Evolutionary conservation across 2,113 vertebrate genomes (phyloP), one percentile per base, ranked within the genome.

Genomic region (Hemibagrus wyckioides): DNA sequence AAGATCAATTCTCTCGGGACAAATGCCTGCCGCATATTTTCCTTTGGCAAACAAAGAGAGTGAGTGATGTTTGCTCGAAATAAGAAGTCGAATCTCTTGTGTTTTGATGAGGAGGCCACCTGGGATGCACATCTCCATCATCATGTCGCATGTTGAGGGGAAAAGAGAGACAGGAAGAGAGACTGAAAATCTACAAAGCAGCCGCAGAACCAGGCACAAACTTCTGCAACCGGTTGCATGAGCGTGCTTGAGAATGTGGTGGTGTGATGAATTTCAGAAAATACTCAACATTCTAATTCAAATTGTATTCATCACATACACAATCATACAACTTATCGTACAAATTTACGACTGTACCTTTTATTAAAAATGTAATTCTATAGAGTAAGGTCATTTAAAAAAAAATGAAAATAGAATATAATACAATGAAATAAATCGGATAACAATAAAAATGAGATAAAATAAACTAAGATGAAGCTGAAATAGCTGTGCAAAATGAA

Each of bases 81-180:
- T 93, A 94, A 95, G 93, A 93, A 93, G 92, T 48, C 83, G 84
- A 86, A 90, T 93, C 92, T 91, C 91, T 90, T 94, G 93, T 94
- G 94, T 95, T 94, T 94, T 95, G 95, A 96, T 95, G 94, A 94
- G 93, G 86, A 92, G 94, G 93, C 94, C 94, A 95, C 94, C 94
- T 95, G 94, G 94, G 95, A 94, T 92, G 94, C 82, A 88, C 91
- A 92, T 92, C 91, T 95, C 94, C 92, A 90, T 95, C 94, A 94
- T 93, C 93, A 92, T 91, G 81, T 88, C 84, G 80, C 61, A 88
- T 73, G 89, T 77, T 90, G 63, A 88, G 89, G 83, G 83, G n/a
- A 82, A 82, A 67, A 82, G 80, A 85, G 65, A 86, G 82, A 57
- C 86, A 83, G 80, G 67, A 17, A 77, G 80, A 57, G 48, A 82